Evolutionary conservation across 1,140 invertebrate genomes (phyloP), one percentile per base, ranked within the genome.

Genomic region (Drosophila carrolli): DNA sequence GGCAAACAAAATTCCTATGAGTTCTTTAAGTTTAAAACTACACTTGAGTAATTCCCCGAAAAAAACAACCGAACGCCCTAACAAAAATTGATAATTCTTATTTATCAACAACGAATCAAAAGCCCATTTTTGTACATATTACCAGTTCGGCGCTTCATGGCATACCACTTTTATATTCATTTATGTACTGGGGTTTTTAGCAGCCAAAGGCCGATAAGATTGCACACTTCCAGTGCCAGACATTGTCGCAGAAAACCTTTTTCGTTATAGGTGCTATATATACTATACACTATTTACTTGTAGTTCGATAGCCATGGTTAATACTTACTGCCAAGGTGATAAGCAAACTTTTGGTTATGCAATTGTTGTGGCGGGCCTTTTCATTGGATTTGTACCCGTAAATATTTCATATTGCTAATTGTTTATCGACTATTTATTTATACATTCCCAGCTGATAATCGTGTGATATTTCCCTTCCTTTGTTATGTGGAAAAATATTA

Each of bases 131-230:
- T 50, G 32, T 54, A 55, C 35, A 41, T 43, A 32, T 40, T 40
- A 55, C 35, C 38, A 55, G 38, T 55, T 40, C 13, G 14, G 23
- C 32, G 47, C 62, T 29, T n/a, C 10, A 19, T 48, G 23, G 44
- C 61, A 47, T 27, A 35, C 19, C 41, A 32, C 16, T 48, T 60
- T 9, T 50, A 50, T 23, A 7, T 37, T 14, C 63, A n/a, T 58
- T 48, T 71, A 56, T 53, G 29, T 37, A 57, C 50, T 63, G 16
- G n/a, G 10, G 29, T 67, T 37, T 63, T 44, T 35, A 48, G 46
- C 35, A 66, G 65, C 19, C 50, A 47, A 58, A 53, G 23, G 9
- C 41, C 55, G 81, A 86, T 86, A 88, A 86, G 82, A 86, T 86
- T 86, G 78, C 78, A 61, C 23, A 23, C 11, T 57, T 50, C 23